Conservation (phyloP, 2,888 invertebrate species). For the Drosophila quinaria region DNA sequence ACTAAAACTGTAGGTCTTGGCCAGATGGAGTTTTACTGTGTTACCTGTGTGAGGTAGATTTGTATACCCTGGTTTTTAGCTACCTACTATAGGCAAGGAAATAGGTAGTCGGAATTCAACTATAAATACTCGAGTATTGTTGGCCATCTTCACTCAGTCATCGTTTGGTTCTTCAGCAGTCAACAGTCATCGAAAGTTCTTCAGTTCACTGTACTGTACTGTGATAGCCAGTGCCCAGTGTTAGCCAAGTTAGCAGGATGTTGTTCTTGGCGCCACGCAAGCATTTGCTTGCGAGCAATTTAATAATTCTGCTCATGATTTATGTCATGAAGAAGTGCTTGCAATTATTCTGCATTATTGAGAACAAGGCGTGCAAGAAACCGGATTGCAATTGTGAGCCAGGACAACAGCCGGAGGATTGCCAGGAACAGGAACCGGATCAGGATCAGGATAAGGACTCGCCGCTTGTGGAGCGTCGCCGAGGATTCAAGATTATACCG, state of each 20-base stretch:
- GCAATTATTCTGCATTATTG: slow-evolving; percentile 76
- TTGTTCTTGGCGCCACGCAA: slow-evolving; percentile 76
- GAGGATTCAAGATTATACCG: slow-evolving; percentile 71
- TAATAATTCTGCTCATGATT: slow-evolving; percentile 75
- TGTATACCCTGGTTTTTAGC: neutral
- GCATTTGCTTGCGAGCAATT: slow-evolving; percentile 76
- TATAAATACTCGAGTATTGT: slow-evolving; percentile 33
- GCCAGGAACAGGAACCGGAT: neutral
- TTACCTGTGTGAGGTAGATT: neutral
- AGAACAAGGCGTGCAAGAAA: slow-evolving; percentile 62
- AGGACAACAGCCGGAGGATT: neutral
- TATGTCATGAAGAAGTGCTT: slow-evolving; percentile 75
- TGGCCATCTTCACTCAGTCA: slow-evolving; percentile 61
- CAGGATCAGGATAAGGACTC: slow-evolving; percentile 28
- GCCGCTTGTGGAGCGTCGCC: slow-evolving; percentile 44
- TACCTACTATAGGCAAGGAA: slow-evolving; percentile 29
- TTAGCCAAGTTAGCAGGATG: slow-evolving; percentile 36
- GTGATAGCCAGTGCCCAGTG: slow-evolving; percentile 57
- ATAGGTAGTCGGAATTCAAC: slow-evolving; percentile 11
- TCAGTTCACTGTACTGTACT: slow-evolving; percentile 23
- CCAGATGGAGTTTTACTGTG: neutral
- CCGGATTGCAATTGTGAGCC: slow-evolving; percentile 50
- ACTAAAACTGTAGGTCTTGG: slow-evolving; percentile 58
- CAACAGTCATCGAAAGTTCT: neutral
- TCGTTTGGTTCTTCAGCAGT: slow-evolving; percentile 41